Evolutionary conservation across 2,113 vertebrate genomes (phyloP), one percentile per base, ranked within the genome.

Genomic region (Ariopsis seemanni): DNA sequence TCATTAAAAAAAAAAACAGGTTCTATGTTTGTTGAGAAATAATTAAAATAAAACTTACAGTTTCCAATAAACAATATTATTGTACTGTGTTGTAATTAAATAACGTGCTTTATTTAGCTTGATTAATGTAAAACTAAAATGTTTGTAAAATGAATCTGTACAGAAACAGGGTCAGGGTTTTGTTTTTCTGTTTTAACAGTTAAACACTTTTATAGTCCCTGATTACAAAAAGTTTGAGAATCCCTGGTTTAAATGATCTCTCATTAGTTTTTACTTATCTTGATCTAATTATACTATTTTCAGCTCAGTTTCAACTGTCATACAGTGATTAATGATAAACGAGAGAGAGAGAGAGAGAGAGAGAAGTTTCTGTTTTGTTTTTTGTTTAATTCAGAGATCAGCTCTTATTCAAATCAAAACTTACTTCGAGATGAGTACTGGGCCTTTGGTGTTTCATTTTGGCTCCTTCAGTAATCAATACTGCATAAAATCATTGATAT

Each of bases 391-490:
- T 42, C 42, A 42, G 42, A 42, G 3, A 42, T 42, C 42, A 42
- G 42, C 42, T 42, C 42, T 78, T 42, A 42, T 42, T 42, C 42
- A 42, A 42, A 42, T 42, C 42, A 42, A 42, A 42, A 42, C 1
- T 17, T 50, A 71, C 30, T 34, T 74, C 3, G 9, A 78, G 50
- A 78, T 27, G 50, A 72, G 30, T 74, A 20, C 17, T 48, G 5
- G 67, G 27, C 63, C 25, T 50, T 58, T 78, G 15, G 10, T 58
- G 52, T 25, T 71, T 67, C 20, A 42, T 60, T 42, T 20, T 34
- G 71, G 34, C 22, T 62, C 4, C 58, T 87, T 75, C 65, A 74
- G 82, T 74, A 77, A 81, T 84, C 63, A 85, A 89, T 89, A 72
- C 53, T 57, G 63, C 85, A 85, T 75, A 78, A 50, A 63, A 86